Evolutionary conservation across 2,888 invertebrate genomes (phyloP).

Genomic region (Athalia rosae): DNA sequence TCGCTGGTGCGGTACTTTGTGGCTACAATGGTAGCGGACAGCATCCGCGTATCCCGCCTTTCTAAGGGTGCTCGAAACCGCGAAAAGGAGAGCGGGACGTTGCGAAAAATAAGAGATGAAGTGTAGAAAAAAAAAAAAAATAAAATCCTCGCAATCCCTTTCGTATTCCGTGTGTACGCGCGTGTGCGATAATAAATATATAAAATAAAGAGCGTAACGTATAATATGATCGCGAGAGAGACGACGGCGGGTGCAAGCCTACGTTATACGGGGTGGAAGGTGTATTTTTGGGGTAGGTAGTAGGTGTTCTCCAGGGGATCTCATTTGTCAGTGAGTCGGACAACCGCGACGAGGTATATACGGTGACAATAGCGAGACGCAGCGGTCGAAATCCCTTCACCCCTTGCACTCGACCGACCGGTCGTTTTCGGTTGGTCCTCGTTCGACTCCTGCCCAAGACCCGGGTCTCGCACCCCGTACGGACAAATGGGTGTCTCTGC

Average conservation of each 20-base stretch:
- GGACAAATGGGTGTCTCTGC: constrained; percentile 74
- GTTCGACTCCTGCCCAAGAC: constrained; percentile 46
- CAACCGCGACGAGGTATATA: constrained; percentile 57
- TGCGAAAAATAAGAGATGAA: neutral
- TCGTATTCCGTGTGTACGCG: too few species aligned
- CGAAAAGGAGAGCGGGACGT: neutral
- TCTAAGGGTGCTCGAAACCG: neutral
- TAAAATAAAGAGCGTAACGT: too few species aligned
- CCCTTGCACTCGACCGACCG: constrained; percentile 39
- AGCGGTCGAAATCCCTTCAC: constrained; percentile 43
- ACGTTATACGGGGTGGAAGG: constrained; percentile 5
- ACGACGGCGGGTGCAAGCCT: too few species aligned
- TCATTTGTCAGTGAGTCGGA: constrained; percentile 62
- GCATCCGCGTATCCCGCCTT: neutral
- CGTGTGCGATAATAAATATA: too few species aligned
- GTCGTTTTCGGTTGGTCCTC: constrained; percentile 42
- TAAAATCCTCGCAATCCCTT: too few species aligned
- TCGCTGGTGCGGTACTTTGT: constrained; percentile 13
- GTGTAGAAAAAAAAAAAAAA: neutral
- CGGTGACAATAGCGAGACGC: constrained; percentile 51
- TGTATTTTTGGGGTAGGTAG: constrained; percentile 38
- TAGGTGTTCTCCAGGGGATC: constrained; percentile 49
- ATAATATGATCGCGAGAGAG: too few species aligned
- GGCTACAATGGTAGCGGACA: neutral
- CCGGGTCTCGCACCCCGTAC: constrained; percentile 61